Percentiles rank a stretch among this genome's conserved stretches.
phyloP scores from a whole-genome alignment of 2,113 vertebrate genomes.

The Sorex araneus region DNA sequence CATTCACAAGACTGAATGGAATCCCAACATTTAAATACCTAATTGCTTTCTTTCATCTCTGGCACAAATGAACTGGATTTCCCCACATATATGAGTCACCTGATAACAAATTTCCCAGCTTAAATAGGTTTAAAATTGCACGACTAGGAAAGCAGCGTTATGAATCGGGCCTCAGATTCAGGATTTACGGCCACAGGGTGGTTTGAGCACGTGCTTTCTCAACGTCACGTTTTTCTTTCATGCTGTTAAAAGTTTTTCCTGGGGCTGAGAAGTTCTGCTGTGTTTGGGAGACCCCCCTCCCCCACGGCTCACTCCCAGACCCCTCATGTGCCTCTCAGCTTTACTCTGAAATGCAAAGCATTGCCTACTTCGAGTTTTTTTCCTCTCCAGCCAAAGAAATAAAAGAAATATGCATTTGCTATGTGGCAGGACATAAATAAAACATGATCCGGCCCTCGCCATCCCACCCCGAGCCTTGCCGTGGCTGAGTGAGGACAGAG shows the following conservation, averaged over 20 bases:
- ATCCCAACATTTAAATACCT: slow-evolving; percentile 67
- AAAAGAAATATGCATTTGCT: slow-evolving; percentile 51
- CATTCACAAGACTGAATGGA: slow-evolving; percentile 70
- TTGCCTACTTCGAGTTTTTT: slow-evolving; percentile 30
- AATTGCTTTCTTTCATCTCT: slow-evolving; percentile 79
- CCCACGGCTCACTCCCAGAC: neutral
- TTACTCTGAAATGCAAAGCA: slow-evolving; percentile 60
- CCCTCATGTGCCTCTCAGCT: neutral
- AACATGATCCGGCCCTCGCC: neutral
- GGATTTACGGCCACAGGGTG: slow-evolving; percentile 37
- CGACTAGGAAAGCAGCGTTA: slow-evolving; percentile 21
- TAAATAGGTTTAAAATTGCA: slow-evolving; percentile 67
- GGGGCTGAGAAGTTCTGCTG: too few relatives aligned
- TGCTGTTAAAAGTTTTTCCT: slow-evolving; percentile 16
- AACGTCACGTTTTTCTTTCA: slow-evolving; percentile 7
- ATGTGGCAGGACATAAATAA: slow-evolving; percentile 44
- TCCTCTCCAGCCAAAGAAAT: slow-evolving; percentile 54
- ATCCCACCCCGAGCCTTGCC: too few relatives aligned
- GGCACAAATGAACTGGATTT: slow-evolving; percentile 81
- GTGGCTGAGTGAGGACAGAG: neutral
- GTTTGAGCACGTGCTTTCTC: slow-evolving; percentile 12
- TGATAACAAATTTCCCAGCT: slow-evolving; percentile 82
- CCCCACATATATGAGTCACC: slow-evolving; percentile 77
- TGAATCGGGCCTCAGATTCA: slow-evolving; percentile 49
- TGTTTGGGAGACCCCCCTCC: too few relatives aligned